Percentiles rank a stretch among this genome's conserved stretches.
These are phyloP conservation scores for Oxystoma pomonae DNA, from an alignment of 2,888 invertebrate genomes.

Conservation along the genomic window DNA sequence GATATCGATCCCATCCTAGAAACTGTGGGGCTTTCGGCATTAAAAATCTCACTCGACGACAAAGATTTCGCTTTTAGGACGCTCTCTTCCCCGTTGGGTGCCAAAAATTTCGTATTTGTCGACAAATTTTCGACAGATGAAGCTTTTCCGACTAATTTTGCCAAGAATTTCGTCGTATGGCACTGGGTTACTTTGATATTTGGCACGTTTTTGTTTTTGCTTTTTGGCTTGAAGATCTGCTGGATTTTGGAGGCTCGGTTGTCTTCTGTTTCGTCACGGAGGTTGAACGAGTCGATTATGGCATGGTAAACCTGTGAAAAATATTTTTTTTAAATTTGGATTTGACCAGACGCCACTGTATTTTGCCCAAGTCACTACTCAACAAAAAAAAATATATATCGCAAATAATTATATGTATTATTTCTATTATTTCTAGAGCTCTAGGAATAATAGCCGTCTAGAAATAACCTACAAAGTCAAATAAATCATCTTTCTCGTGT, in stretches of 20 bases:
- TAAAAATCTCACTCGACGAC: constrained; percentile 50
- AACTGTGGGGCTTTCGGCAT: constrained; percentile 33
- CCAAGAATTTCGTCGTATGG: constrained; percentile 50
- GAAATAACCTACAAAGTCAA: too few relatives aligned
- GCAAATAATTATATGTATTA: too few relatives aligned
- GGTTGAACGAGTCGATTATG: constrained; percentile 50
- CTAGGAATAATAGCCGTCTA: too few relatives aligned
- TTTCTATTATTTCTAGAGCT: too few relatives aligned
- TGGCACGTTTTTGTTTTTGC: constrained; percentile 38
- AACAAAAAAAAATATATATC: too few relatives aligned
- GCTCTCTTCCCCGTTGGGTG: constrained; percentile 21
- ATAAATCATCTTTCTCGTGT: too few relatives aligned
- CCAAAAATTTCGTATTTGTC: constrained; percentile 30
- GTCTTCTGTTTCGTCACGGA: constrained; percentile 44
- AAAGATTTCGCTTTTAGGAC: constrained; percentile 46
- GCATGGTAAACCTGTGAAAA: constrained; percentile 47
- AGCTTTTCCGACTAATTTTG: constrained; percentile 50
- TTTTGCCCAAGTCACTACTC: too few relatives aligned
- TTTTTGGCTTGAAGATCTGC: constrained; percentile 48
- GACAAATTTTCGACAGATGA: constrained; percentile 51
- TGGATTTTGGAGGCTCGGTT: constrained; percentile 45
- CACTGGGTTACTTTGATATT: constrained; percentile 46
- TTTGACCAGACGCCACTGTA: too few relatives aligned
- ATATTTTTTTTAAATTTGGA: too few relatives aligned
- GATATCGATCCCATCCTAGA: constrained; percentile 36